Percentiles rank a stretch among this genome's conserved stretches.
phyloP scores from a whole-genome alignment of 1,140 invertebrate species.

The Mizuhopecten yessoensis region DNA sequence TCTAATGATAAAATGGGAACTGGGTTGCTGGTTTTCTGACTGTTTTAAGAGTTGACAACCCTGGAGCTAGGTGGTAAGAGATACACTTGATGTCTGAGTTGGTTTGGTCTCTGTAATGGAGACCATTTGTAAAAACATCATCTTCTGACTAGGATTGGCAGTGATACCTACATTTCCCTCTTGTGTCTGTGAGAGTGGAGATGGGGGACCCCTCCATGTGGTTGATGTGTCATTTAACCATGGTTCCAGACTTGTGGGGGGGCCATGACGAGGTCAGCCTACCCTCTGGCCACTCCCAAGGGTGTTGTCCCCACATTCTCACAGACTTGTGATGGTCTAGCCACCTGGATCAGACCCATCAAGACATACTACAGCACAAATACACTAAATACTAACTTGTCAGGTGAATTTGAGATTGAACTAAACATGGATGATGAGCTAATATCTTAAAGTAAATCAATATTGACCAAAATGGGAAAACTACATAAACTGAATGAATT shows the following conservation, averaged over 20 bases:
- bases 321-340: not conserved
- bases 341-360: not conserved
- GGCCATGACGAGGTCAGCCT: not conserved
- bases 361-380: not conserved
- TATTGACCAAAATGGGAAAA: too few relatives aligned
- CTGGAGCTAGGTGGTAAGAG: not conserved
- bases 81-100: not conserved
- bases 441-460: too few relatives aligned
- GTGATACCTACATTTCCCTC: not conserved
- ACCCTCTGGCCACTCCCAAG: not conserved
- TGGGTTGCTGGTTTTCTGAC: too few relatives aligned
- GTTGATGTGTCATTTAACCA: not conserved
- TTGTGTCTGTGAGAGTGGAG: not conserved
- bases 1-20: too few relatives aligned
- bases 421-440: too few relatives aligned
- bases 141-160: not conserved
- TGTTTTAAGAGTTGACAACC: too few relatives aligned
- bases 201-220: not conserved
- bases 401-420: too few relatives aligned
- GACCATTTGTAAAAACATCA: constrained; percentile 10
- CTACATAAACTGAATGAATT: too few relatives aligned
- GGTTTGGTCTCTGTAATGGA: not conserved
- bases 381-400: too few relatives aligned
- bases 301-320: not conserved
- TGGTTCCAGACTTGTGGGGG: not conserved